Percentiles rank a stretch among this genome's conserved stretches.
Conservation (phyloP, 2,797 vertebrate species). For the Sylvilagus floridanus region DNA sequence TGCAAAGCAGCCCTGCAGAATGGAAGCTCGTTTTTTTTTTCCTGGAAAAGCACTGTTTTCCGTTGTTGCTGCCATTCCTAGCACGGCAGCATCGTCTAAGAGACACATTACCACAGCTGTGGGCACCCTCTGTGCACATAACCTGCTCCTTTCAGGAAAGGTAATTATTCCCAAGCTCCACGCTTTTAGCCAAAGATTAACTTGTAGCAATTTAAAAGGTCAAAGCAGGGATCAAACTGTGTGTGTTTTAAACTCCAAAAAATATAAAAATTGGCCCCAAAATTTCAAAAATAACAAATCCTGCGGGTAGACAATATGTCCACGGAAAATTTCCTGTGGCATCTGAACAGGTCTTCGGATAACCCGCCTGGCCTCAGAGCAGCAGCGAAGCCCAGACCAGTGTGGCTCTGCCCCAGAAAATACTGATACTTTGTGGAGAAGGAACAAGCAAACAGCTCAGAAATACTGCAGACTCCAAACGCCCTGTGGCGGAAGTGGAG, state of each 20-base stretch:
- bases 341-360: neutral
- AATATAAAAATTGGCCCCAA: constrained; percentile 74
- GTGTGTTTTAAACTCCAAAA: constrained; percentile 73
- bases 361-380: neutral
- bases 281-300: constrained; percentile 72
- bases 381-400: neutral
- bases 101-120: constrained; percentile 53
- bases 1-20: constrained; percentile 75
- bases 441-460: neutral
- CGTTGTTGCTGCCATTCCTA: constrained; percentile 64
- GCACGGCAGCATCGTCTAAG: neutral
- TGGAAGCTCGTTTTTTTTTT: constrained; percentile 51
- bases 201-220: constrained; percentile 82
- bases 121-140: constrained; percentile 71
- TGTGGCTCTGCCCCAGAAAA: neutral
- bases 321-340: neutral
- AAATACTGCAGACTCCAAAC: neutral
- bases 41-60: constrained; percentile 37
- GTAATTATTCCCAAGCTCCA: constrained; percentile 69
- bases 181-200: constrained; percentile 82
- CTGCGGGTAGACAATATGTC: neutral
- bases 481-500: neutral
- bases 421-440: neutral
- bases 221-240: constrained; percentile 75
- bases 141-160: constrained; percentile 73